Evolutionary conservation across 2,113 vertebrate species (phyloP).

Genomic region (Pelecanoides urinatrix): DNA sequence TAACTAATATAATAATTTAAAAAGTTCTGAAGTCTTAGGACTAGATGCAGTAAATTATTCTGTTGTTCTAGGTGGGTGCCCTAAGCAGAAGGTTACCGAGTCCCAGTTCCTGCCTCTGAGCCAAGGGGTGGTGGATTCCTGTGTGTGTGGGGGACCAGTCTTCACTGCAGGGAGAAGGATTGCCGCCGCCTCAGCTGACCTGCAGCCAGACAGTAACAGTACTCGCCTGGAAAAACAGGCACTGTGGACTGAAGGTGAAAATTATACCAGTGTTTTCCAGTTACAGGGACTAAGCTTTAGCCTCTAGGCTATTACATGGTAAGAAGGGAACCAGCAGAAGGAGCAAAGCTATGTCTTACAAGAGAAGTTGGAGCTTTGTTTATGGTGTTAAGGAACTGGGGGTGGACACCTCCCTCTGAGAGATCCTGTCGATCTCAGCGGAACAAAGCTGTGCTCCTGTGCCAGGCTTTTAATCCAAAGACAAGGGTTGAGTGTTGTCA

Average conservation of each 20-base stretch:
- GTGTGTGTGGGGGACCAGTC: neutral
- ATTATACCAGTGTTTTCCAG: neutral
- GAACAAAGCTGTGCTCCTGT: neutral
- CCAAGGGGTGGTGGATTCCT: neutral
- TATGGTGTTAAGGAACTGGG: neutral
- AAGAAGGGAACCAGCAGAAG: neutral
- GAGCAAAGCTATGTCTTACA: neutral
- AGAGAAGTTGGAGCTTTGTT: neutral
- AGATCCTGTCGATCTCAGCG: neutral
- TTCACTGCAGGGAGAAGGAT: neutral
- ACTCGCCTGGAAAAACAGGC: neutral
- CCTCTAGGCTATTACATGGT: neutral
- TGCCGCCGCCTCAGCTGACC: neutral
- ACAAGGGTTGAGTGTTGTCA: neutral
- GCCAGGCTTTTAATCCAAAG: neutral
- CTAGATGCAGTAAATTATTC: neutral
- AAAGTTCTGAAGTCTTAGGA: neutral
- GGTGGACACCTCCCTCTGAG: neutral
- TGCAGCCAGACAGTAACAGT: neutral
- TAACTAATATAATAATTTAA: neutral
- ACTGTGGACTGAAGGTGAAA: neutral
- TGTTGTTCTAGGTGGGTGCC: neutral
- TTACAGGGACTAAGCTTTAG: neutral
- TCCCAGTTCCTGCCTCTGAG: neutral
- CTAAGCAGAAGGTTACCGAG: neutral